Evolutionary conservation across 2,113 vertebrate species (phyloP), one percentile per base, ranked within the genome.

Genomic region (Calyptommatus sinebrachiatus): DNA sequence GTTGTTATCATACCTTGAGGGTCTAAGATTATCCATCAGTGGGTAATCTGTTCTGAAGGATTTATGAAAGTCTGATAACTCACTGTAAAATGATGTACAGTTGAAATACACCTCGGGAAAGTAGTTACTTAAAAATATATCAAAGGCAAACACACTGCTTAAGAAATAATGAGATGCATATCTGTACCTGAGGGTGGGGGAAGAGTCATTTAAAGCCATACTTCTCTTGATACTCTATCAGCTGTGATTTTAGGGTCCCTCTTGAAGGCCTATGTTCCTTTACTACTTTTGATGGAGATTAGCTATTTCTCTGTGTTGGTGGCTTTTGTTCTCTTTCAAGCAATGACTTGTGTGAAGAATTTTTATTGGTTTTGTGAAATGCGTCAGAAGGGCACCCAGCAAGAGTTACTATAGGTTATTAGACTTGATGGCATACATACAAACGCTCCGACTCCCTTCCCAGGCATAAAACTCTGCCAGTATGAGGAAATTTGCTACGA

Each of bases 71-170:
- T 45, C 31, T 22, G 77, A 73, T 48, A 84, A 75, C 48, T 84
- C n/a, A 21, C n/a, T 65, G 12, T 20, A 62, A 22, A 69, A 77
- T 72, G 60, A 57, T 53, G 67, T 22, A 48, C 45, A 18, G 22
- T 61, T 78, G 62, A 73, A 78, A 61, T 22, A 73, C 50, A 78
- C 63, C 63, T 69, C 63, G 35, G 71, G 70, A 74, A 73, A 69
- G 31, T 69, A 48, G 53, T 65, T 76, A n/a, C 11, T 26, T 29
- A 35, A 45, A 77, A 69, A 84, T 74, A 77, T 72, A 76, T 60
- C 78, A 73, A 82, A 80, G 6, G 45, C 20, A 67, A 81, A 72
- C 0, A 0, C 63, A 1, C 26, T 20, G 63, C 26, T 83, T 73
- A 63, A 67, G 71, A 57, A 80, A 48, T 7, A 84, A 53, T 21